Percentiles rank a stretch among this genome's conserved stretches.
These are phyloP conservation scores for Deroptyus accipitrinus DNA, from an alignment of 2,113 vertebrate genomes.

Conservation along the genomic window DNA sequence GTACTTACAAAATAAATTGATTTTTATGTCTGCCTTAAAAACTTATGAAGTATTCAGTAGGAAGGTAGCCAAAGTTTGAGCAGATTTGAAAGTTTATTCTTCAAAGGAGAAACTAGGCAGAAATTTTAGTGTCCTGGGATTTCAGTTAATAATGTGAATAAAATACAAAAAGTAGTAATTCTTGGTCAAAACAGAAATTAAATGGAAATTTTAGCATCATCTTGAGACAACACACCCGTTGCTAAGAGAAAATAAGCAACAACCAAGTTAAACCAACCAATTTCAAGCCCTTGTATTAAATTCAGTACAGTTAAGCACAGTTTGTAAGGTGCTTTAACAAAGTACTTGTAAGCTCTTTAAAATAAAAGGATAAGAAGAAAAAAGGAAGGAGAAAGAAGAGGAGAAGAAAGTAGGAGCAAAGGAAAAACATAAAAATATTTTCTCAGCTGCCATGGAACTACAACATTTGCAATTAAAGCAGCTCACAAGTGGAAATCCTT, in stretches of 20 bases:
- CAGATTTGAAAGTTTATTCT: not conserved
- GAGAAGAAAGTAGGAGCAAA: not conserved
- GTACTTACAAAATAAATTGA: not conserved
- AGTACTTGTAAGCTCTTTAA: not conserved
- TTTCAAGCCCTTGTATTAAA: not conserved
- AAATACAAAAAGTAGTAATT: not conserved
- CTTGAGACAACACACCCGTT: not conserved
- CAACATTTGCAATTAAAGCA: not conserved
- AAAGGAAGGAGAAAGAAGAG: not conserved
- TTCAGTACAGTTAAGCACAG: not conserved
- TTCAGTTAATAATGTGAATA: not conserved
- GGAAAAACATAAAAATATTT: not conserved
- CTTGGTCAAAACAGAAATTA: not conserved
- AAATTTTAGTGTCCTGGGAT: not conserved
- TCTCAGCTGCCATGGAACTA: not conserved
- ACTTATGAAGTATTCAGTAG: not conserved
- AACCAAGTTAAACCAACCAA: not conserved
- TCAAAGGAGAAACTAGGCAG: not conserved
- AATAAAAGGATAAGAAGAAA: not conserved
- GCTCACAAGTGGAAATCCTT: not conserved
- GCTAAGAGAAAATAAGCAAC: not conserved
- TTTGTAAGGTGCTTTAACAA: not conserved
- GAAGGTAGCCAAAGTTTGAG: not conserved
- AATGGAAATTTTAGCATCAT: not conserved
- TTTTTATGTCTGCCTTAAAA: constrained; percentile 1